Evolutionary conservation across 2,797 vertebrate genomes (phyloP), one percentile per base, ranked within the genome.

Genomic region (Sparus aurata): DNA sequence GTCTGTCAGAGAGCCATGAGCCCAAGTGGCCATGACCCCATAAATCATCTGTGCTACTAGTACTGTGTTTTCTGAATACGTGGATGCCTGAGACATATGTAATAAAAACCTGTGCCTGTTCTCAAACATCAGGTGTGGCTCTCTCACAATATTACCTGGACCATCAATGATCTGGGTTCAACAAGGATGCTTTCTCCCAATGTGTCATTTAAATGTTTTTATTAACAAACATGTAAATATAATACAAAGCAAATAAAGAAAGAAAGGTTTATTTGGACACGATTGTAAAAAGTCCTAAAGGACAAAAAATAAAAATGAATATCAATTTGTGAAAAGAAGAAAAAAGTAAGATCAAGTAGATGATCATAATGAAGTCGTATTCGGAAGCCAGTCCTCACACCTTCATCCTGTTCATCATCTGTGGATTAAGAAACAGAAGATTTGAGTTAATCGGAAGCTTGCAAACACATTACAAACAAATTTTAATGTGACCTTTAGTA

Each of bases 361-460:
- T 5, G 3, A 46, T 38, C 12, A 15, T 11, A 22, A n/a, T 34
- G 25, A 47, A 15, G 18, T 45, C 49, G 45, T 34, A 3, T n/a
- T 15, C 20, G 25, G 20, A 12, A 79, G 23, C 4, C 11, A 10
- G 81, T 70, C 59, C 10, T 95, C 86, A 95, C 47, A 94, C 55
- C 84, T 95, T 95, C 81, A 94, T 93, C 68, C 72, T 90, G 46
- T 63, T 85, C 85, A 93, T 94, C 80, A 94, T 87, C 92, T 94
- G 89, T 75, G 34, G 45, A 22, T 45, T 50, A 23, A 73, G 34
- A 59, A 43, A 46, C 18, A 47, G n/a, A 25, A 30, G 12, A 34
- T 34, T 34, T n/a, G 3, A 61, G 8, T 55, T 50, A 43, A 71
- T 20, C 1, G 4, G 69, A 17, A 52, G 16, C 25, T 55, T 49